Base-by-base conservation (phyloP, 1,140 invertebrate genomes). In the Drosophila serrata region DNA sequence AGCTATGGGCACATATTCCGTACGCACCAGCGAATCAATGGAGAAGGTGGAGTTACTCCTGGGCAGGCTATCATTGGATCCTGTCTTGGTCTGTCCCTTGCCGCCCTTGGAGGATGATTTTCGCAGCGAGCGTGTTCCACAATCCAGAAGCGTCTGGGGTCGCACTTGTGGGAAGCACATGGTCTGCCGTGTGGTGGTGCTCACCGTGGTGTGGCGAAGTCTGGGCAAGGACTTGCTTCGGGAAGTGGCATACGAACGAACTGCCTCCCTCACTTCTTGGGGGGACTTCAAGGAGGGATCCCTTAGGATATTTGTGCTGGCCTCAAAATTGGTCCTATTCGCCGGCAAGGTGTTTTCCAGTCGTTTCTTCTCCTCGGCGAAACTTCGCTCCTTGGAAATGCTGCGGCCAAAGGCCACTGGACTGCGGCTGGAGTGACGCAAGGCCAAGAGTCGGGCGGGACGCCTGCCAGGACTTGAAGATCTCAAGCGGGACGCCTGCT, bases 201-300 rank as follows among this genome's bases (percentile, higher is more conserved):
- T 92, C 4, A 90, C 85, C 3, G 73, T 86, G 58, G 70, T 75
- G 11, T 74, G 81, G 2, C 79, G 75, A 9, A 91, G 46, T 6
- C 91, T 43, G 4, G 91, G 91, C 61, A 91, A 49, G 1, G 82
- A 90, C 24, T 91, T 92, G 70, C 91, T 92, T 1, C 91, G 81
- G 12, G 64, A 88, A 4, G 87, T 87, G 51, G 92, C 91, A 48
- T 92, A 92, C 0, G 92, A 94, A 22, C 93, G 94, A 24, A 95
- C 82, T 2, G 93, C 94, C 82, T 94, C 95, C 59, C 94, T 94
- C 3, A 95, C 94, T 79, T 95, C 94, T 37, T 93, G 93, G 0
- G 94, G 94, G 3, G 94, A 95, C 33, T 95, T 93, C 2, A 96
- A 80, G 45, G 95, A 94, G 0, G 94, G 93, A 85, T 93, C 91